phyloP scores from a whole-genome alignment of 2,888 invertebrate genomes.

The Epiperipatus broadwayi region DNA sequence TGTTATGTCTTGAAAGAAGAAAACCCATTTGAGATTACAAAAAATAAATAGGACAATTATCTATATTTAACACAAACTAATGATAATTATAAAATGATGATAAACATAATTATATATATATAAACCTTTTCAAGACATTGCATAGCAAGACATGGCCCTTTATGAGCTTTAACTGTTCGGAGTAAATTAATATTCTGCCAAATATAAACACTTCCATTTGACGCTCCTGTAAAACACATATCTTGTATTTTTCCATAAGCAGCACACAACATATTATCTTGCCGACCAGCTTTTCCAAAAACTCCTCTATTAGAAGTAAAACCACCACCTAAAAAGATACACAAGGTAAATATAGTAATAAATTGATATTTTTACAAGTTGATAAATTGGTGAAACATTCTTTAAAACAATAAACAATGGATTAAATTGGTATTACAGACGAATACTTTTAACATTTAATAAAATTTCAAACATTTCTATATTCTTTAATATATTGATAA shows the following conservation, averaged over 20 bases:
- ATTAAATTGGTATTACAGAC: too few relatives aligned
- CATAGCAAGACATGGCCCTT: constrained; percentile 30
- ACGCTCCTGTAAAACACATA: constrained; percentile 28
- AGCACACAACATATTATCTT: constrained; percentile 30
- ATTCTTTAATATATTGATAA: too few relatives aligned
- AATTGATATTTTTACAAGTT: constrained; percentile 4
- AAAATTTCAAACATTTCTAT: too few relatives aligned
- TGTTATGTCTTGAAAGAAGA: too few relatives aligned
- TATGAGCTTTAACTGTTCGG: constrained; percentile 28
- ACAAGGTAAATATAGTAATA: too few relatives aligned
- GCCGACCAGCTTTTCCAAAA: constrained; percentile 27
- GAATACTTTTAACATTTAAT: too few relatives aligned
- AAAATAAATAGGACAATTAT: too few relatives aligned
- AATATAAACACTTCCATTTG: constrained; percentile 28
- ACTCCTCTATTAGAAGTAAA: constrained; percentile 29
- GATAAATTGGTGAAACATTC: not conserved
- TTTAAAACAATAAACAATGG: too few relatives aligned
- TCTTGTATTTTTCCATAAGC: constrained; percentile 24
- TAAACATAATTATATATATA: too few relatives aligned
- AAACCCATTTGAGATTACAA: too few relatives aligned
- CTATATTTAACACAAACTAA: too few relatives aligned
- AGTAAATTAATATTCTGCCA: constrained; percentile 26
- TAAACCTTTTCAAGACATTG: constrained; percentile 29
- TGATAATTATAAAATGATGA: too few relatives aligned
- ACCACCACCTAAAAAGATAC: constrained; percentile 30